phyloP scores from a whole-genome alignment of 2,888 invertebrate species.

The Idaea aversata region DNA sequence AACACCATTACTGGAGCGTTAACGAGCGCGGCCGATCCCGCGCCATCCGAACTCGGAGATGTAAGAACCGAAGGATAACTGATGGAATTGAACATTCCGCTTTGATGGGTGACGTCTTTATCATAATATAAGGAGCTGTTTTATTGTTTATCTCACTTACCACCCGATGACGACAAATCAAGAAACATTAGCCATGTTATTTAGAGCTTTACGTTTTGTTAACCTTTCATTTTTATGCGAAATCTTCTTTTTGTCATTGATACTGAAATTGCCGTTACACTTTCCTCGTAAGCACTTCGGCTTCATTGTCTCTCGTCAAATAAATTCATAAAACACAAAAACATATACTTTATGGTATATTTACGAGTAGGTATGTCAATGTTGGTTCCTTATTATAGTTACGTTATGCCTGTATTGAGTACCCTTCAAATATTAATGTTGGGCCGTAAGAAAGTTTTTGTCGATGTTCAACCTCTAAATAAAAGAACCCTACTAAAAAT shows the following conservation, averaged over 20 bases:
- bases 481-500: not conserved
- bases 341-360: not conserved
- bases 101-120: conserved; percentile 37
- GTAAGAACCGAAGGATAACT: conserved; percentile 31
- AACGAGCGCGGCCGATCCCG: conserved; percentile 39
- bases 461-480: not conserved
- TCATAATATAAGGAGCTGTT: conserved; percentile 33
- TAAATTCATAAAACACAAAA: not conserved
- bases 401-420: not conserved
- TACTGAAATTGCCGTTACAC: not conserved
- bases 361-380: not conserved
- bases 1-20: conserved; percentile 56
- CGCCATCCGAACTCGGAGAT: conserved; percentile 18
- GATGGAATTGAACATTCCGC: conserved; percentile 36
- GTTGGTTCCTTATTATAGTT: not conserved
- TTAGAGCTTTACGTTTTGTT: conserved; percentile 9
- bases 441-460: not conserved
- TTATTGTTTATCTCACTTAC: conserved; percentile 32
- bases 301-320: not conserved
- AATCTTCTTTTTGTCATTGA: not conserved
- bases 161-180: not conserved
- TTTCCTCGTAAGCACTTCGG: not conserved
- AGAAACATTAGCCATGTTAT: not conserved
- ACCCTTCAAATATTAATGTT: not conserved
- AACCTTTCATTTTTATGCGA: not conserved